Base-by-base conservation (phyloP, 2,797 vertebrate genomes). In the Pangasius larnaudii region DNA sequence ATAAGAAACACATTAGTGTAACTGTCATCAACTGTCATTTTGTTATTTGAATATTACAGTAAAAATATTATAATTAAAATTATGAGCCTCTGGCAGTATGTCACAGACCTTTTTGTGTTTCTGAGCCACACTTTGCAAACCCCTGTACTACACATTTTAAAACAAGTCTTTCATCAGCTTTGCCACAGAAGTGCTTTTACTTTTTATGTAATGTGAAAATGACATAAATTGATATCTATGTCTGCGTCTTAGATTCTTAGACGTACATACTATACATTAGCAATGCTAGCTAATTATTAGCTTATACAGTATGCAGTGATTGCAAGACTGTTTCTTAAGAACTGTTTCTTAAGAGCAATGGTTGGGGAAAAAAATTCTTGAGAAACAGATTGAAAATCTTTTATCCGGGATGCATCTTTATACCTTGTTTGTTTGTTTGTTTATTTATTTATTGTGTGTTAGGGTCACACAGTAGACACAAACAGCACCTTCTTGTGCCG, bases 401-500 rank as follows among this genome's bases (percentile, higher is more conserved):
- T 56, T 77, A 77, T 78, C 49, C 56, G n/a, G 30, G 16, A 7
- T 56, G 49, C 16, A 22, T 79, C 5, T 79, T 79, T 79, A 56
- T 33, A 11, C n/a, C n/a, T 19, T 56, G 11, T 56, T 2, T 0
- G 0, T 33, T 3, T 16, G 1, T 77, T 24, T 63, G 0, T 63
- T 3, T 63, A 2, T 63, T 24, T 0, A n/a, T 9, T 30, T 5
- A 36, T 9, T 59, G 24, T 63, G n/a, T 51, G 0, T 61, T 91
- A 99, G 98, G 98, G 98, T 84, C 96, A 98, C 93, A 99, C 98
- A 0, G 95, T 95, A 63, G 98, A 99, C 94, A 99, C 98, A 0
- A 99, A 99, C 92, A 99, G 98, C 49, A 95, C 95, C 93, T 98
- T 98, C 91, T 95, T 99, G 91, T 97, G 97, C 77, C 96, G 92